Base-by-base conservation (phyloP, 1,140 invertebrate species). In the Caenorhabditis briggsae region DNA sequence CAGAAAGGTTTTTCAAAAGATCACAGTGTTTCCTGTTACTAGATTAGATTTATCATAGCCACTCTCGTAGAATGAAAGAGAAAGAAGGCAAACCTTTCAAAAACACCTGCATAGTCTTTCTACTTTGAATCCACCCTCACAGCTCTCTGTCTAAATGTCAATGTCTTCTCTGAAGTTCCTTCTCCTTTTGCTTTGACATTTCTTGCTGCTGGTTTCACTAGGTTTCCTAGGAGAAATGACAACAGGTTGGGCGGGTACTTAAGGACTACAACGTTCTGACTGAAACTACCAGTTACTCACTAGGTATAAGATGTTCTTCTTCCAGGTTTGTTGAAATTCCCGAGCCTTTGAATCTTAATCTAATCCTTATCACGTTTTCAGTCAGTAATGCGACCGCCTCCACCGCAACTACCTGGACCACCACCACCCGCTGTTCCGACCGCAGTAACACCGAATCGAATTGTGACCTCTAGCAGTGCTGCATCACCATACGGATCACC, bases 401-500 rank as follows among this genome's bases (percentile, higher is more conserved):
- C 70, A 12, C 64, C 48, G 14, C 18, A 20, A 23, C 58, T 46
- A n/a, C 58, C 18, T 59, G 70, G 20, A 61, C 59, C 85, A 58
- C 78, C 83, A 25, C 7, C 85, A 20, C 23, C 55, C 33, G 25
- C 85, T 50, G 18, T 16, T 7, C 9, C 48, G 2, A 12, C 82
- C 7, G n/a, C 78, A 56, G 55, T 23, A 53, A 56, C 50, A 56
- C 41, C 55, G n/a, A 82, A 56, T 48, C 70, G 70, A 48, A 70
- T 58, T 50, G 46, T 78, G 6, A 12, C 70, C 9, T 82, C 74
- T 3, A 64, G 43, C n/a, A 55, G 16, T 50, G 58, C 64, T 7
- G 48, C 85, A 33, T 86, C 85, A 55, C 85, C 85, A 18, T 86
- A 86, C 33, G 74, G 43, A 50, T 86, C 85, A 48, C 85, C 85